phyloP scores from a whole-genome alignment of 2,113 vertebrate genomes.

The Periophthalmodon schlosseri region DNA sequence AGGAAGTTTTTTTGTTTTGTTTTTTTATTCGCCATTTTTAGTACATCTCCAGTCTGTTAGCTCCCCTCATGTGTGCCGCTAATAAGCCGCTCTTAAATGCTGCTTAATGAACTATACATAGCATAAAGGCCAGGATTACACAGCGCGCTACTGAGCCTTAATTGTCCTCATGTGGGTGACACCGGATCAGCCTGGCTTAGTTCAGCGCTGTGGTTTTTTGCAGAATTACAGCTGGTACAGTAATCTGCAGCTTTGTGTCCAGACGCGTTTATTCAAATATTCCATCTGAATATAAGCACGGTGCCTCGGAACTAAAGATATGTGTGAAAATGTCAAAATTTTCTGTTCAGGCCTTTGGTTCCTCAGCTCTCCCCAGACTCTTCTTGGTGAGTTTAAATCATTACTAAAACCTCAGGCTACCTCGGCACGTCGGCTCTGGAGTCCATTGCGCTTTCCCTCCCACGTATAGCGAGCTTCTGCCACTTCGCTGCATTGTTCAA shows the following conservation, averaged over 20 bases:
- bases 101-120: slow-evolving; percentile 52
- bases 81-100: slow-evolving; percentile 48
- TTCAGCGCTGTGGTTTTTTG: slow-evolving; percentile 46
- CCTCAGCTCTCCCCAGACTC: slow-evolving; percentile 36
- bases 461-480: slow-evolving; percentile 31
- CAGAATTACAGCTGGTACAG: slow-evolving; percentile 44
- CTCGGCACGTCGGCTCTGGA: slow-evolving; percentile 46
- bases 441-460: slow-evolving; percentile 33
- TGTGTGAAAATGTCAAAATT: slow-evolving; percentile 65
- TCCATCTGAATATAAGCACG: slow-evolving; percentile 34
- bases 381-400: slow-evolving; percentile 44
- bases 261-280: slow-evolving; percentile 51
- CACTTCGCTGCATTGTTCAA: slow-evolving; percentile 13
- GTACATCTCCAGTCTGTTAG: slow-evolving; percentile 19
- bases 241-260: slow-evolving; percentile 61
- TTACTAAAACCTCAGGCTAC: slow-evolving; percentile 51
- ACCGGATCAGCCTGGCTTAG: slow-evolving; percentile 66
- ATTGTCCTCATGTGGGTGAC: slow-evolving; percentile 60
- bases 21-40: not conserved
- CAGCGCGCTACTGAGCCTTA: slow-evolving; percentile 33
- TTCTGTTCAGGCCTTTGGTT: slow-evolving; percentile 57
- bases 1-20: not conserved
- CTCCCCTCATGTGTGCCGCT: slow-evolving; percentile 43
- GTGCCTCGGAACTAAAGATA: slow-evolving; percentile 43
- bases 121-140: slow-evolving; percentile 29